A percentile compares a stretch with the other conserved stretches of the same genome.
phyloP scores from a whole-genome alignment of 2,888 invertebrate species.

The Lamellibrachia satsuma region DNA sequence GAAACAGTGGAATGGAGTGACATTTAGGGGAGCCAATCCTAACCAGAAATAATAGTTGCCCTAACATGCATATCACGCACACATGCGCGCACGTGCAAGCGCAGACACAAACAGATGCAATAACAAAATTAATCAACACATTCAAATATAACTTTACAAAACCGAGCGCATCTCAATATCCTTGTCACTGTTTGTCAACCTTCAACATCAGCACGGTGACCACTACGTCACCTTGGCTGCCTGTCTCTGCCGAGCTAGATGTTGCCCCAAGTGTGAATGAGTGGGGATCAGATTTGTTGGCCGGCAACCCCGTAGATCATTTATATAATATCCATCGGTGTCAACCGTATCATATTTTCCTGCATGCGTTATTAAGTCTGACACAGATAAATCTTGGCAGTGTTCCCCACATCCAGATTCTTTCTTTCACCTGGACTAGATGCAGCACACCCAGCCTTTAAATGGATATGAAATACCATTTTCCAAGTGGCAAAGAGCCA shows the following conservation, averaged over 20 bases:
- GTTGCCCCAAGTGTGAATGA: slow-evolving; percentile 12
- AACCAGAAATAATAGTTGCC: too few species aligned
- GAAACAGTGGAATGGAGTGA: too few species aligned
- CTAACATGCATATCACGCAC: too few species aligned
- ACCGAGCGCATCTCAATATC: not conserved
- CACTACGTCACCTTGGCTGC: not conserved
- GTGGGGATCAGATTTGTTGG: not conserved
- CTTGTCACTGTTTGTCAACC: not conserved
- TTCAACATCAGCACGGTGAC: not conserved
- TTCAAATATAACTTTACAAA: not conserved
- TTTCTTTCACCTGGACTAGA: not conserved
- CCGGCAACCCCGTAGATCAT: not conserved
- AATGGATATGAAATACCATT: not conserved
- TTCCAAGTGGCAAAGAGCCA: not conserved
- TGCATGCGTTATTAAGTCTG: not conserved
- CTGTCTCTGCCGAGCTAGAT: not conserved
- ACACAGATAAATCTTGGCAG: not conserved
- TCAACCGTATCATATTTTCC: not conserved
- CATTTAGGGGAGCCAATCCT: too few species aligned
- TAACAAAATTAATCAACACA: not conserved
- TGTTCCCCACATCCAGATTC: not conserved
- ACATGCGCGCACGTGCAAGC: not conserved
- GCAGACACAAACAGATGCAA: not conserved
- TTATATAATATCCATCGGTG: not conserved
- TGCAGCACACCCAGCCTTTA: not conserved